phyloP scores from a whole-genome alignment of 1,140 invertebrate species.

The Zaprionus tsacasi region DNA sequence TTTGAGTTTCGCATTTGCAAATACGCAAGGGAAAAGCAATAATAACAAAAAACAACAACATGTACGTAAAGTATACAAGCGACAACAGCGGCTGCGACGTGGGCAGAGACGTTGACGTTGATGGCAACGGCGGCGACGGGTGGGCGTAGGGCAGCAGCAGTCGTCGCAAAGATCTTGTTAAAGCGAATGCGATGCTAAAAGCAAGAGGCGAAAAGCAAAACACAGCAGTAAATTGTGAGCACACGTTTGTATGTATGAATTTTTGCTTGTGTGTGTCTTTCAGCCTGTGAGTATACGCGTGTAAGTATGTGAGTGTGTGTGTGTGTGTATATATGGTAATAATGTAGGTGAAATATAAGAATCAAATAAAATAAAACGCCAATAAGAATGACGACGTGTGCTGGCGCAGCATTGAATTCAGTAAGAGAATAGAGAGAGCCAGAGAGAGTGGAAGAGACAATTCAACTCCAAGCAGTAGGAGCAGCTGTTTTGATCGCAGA shows the following conservation, averaged over 20 bases:
- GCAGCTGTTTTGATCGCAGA: slow-evolving; percentile 66
- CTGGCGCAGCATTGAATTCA: slow-evolving; percentile 30
- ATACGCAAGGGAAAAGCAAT: background rate
- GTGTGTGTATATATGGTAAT: slow-evolving; percentile 52
- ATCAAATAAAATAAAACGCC: slow-evolving; percentile 56
- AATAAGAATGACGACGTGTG: slow-evolving; percentile 57
- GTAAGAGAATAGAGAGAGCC: slow-evolving; percentile 20
- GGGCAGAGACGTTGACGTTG: slow-evolving; percentile 37
- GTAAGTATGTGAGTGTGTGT: slow-evolving; percentile 15
- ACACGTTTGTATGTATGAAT: slow-evolving; percentile 10
- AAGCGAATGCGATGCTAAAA: slow-evolving; percentile 51
- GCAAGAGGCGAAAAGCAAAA: slow-evolving; percentile 54
- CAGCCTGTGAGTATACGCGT: background rate
- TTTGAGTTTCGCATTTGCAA: slow-evolving; percentile 14
- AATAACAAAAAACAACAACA: slow-evolving; percentile 27
- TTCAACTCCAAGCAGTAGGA: slow-evolving; percentile 22
- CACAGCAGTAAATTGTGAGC: slow-evolving; percentile 50
- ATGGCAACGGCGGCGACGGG: slow-evolving; percentile 16
- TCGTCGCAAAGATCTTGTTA: slow-evolving; percentile 55
- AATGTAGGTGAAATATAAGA: slow-evolving; percentile 70
- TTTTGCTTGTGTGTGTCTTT: slow-evolving; percentile 27
- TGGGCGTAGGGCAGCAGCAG: slow-evolving; percentile 52
- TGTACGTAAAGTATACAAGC: slow-evolving; percentile 36
- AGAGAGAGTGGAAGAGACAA: slow-evolving; percentile 11
- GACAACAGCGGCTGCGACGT: slow-evolving; percentile 35